Evolutionary conservation across 2,888 invertebrate species (phyloP).

Genomic region (Drosophila heteroneura): DNA sequence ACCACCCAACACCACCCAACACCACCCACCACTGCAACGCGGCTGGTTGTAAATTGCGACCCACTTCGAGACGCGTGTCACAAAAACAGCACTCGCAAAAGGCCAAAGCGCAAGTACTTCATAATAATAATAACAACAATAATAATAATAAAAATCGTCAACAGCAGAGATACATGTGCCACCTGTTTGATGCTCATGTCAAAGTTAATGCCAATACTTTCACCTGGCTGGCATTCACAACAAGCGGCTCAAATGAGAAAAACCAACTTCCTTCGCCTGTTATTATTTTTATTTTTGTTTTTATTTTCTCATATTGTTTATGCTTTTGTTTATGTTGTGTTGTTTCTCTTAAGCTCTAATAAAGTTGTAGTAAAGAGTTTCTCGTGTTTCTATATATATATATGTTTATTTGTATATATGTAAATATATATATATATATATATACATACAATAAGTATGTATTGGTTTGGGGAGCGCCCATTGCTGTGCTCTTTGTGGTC

Average conservation of each 20-base stretch:
- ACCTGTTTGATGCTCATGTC: constrained; percentile 27
- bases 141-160: constrained; percentile 11
- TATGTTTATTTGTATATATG: neutral
- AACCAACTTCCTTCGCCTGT: constrained; percentile 17
- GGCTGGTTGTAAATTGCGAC: constrained; percentile 16
- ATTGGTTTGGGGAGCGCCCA: neutral
- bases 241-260: neutral
- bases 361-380: constrained; percentile 31
- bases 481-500: constrained; percentile 24
- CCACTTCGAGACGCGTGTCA: constrained; percentile 10
- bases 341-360: constrained; percentile 13
- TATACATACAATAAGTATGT: neutral
- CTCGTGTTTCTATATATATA: constrained; percentile 3
- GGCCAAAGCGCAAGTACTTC: neutral
- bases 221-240: constrained; percentile 3
- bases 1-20: neutral
- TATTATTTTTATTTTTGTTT: constrained; percentile 33
- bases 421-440: neutral
- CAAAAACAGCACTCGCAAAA: constrained; percentile 18
- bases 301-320: neutral
- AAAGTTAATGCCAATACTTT: constrained; percentile 16
- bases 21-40: neutral
- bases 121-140: constrained; percentile 6
- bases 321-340: neutral
- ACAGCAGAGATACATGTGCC: constrained; percentile 1